phyloP scores from a whole-genome alignment of 2,113 vertebrate genomes.

The Taxidea taxus region DNA sequence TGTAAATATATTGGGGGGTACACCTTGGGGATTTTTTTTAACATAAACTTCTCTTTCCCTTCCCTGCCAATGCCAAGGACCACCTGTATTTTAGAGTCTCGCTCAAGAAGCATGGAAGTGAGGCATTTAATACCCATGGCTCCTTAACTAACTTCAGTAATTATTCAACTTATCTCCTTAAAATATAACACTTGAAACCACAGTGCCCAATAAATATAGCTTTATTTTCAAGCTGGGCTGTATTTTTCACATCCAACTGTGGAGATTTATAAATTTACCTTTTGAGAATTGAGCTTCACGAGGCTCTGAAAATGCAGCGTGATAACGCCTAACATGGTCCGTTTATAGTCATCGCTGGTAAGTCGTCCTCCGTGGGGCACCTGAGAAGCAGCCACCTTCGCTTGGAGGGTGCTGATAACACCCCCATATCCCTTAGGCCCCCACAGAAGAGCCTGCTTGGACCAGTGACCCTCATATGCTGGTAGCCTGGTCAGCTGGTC shows the following conservation, averaged over 20 bases:
- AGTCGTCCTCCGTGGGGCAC: not conserved
- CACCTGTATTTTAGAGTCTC: not conserved
- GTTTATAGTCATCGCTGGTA: not conserved
- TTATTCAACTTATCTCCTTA: not conserved
- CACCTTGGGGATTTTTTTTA: constrained; percentile 4
- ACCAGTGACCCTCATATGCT: not conserved
- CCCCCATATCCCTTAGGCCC: not conserved
- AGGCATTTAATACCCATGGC: not conserved
- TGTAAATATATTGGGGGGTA: not conserved
- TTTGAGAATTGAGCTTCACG: not conserved
- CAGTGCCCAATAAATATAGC: not conserved
- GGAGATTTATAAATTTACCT: not conserved
- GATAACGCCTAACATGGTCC: not conserved
- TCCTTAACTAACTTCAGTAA: not conserved
- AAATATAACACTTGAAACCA: not conserved
- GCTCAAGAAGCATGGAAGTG: not conserved
- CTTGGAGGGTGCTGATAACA: not conserved
- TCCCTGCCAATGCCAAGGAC: not conserved
- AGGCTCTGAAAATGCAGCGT: not conserved
- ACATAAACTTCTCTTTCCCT: not conserved
- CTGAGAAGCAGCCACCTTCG: not conserved
- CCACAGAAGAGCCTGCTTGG: not conserved
- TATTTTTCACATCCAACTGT: constrained; percentile 6
- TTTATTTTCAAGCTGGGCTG: not conserved
- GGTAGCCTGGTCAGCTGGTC: not conserved